Conservation (phyloP, 2,113 vertebrate species). For the Procavia capensis region DNA sequence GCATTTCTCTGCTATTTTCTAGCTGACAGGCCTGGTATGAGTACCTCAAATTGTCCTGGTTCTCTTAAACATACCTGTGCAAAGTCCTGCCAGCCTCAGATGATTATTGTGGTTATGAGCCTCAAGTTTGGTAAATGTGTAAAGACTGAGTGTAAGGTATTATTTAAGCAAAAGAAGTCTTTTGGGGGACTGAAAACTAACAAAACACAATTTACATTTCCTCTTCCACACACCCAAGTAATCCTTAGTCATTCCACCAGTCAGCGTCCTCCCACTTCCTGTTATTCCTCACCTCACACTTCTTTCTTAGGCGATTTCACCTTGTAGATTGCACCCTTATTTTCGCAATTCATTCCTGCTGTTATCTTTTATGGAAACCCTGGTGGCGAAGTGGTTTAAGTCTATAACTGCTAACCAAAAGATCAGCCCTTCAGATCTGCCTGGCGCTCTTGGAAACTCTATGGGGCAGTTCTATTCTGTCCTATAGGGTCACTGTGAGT, state of each 20-base stretch:
- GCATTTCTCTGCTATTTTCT: neutral
- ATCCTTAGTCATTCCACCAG: neutral
- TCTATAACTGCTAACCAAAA: too few relatives aligned
- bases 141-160: neutral
- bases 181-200: neutral
- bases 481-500: too few relatives aligned
- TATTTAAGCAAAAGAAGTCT: neutral
- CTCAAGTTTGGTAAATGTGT: neutral
- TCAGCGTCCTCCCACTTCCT: neutral
- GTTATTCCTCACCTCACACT: neutral
- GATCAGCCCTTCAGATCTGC: too few relatives aligned
- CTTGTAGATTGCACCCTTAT: neutral
- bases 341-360: neutral
- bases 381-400: too few relatives aligned
- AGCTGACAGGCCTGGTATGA: neutral
- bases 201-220: neutral
- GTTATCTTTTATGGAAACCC: neutral
- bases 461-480: too few relatives aligned
- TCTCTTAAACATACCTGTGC: accelerated
- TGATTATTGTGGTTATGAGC: neutral
- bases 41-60: neutral
- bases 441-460: too few relatives aligned
- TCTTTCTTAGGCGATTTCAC: neutral
- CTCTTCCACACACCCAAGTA: neutral
- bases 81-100: too few relatives aligned